Percentiles rank a stretch among this genome's conserved stretches.
These are phyloP conservation scores for Hemaris fuciformis DNA, from an alignment of 2,888 invertebrate genomes.

Conservation along the genomic window DNA sequence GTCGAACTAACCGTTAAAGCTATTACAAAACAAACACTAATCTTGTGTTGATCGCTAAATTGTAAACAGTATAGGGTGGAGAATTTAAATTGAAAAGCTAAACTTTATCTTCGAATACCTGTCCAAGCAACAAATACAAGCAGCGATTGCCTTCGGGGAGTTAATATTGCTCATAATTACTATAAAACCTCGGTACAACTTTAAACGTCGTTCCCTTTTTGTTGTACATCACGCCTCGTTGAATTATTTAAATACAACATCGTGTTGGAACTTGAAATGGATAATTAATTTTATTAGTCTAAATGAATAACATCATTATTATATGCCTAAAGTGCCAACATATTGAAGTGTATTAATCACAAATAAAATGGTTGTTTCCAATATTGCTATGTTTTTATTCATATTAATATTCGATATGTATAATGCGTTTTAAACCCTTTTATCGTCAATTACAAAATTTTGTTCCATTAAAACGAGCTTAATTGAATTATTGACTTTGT, in stretches of 20 bases:
- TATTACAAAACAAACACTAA: not conserved
- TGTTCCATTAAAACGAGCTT: constrained; percentile 27
- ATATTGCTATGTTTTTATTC: too few species aligned
- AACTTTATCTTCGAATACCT: not conserved
- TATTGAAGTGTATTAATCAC: too few species aligned
- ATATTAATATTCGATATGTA: not conserved
- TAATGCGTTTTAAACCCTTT: not conserved
- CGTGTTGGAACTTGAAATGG: too few species aligned
- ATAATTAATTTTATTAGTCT: too few species aligned
- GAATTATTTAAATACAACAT: not conserved
- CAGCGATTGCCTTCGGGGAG: not conserved
- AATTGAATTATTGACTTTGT: constrained; percentile 40
- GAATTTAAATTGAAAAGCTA: not conserved
- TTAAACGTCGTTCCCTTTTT: not conserved
- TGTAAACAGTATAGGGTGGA: not conserved
- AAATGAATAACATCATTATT: too few species aligned
- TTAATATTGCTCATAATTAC: constrained; percentile 4
- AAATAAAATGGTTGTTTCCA: too few species aligned
- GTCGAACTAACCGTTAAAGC: not conserved
- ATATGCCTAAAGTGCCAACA: too few species aligned
- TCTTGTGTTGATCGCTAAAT: not conserved
- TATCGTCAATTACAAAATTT: constrained; percentile 18
- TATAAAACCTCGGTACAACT: not conserved
- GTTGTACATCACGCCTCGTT: not conserved
- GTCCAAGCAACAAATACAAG: not conserved